Percentiles rank a stretch among this genome's conserved stretches.
These are phyloP conservation scores for Chrysogorgia sp. DNA, from an alignment of 92 coral and sea anemone genomes.

Conservation along the genomic window DNA sequence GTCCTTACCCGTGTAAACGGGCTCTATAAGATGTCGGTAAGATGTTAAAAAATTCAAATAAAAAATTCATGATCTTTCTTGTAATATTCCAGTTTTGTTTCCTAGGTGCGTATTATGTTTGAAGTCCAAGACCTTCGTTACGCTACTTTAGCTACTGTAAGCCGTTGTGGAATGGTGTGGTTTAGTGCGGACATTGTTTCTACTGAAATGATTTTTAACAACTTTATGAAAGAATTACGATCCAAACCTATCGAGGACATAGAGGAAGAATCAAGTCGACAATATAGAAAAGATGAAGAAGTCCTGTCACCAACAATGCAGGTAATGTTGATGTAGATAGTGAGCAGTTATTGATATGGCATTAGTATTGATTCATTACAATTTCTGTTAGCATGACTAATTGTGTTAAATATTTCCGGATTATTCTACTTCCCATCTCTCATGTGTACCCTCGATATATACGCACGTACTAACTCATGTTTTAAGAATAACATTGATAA, in stretches of 20 bases:
- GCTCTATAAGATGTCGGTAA: too few relatives aligned
- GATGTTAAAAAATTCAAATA: too few relatives aligned
- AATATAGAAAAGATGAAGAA: conserved; percentile 67
- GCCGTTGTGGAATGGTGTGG: conserved; percentile 99
- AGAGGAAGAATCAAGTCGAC: conserved; percentile 82
- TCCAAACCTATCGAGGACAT: conserved; percentile 87
- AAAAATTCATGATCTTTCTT: too few relatives aligned
- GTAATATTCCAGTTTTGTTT: background rate
- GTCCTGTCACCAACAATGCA: conserved; percentile 96
- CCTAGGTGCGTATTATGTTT: conserved; percentile 99
- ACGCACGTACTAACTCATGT: too few relatives aligned
- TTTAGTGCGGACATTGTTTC: conserved; percentile 93
- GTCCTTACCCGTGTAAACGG: too few relatives aligned
- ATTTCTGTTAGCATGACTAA: too few relatives aligned
- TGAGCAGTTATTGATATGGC: too few relatives aligned
- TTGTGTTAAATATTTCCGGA: too few relatives aligned
- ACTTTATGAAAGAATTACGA: conserved; percentile 71
- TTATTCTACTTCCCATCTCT: too few relatives aligned
- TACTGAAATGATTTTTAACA: conserved; percentile 93
- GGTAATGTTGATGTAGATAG: conserved; percentile 50
- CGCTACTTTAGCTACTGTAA: conserved; percentile 96
- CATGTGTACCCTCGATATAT: too few relatives aligned
- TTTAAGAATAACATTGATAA: too few relatives aligned
- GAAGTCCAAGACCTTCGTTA: conserved; percentile 97
- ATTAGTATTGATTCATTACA: too few relatives aligned